A percentile compares a stretch with the other conserved stretches of the same genome.
phyloP scores from a whole-genome alignment of 2,797 vertebrate species.

The Champsocephalus esox region DNA sequence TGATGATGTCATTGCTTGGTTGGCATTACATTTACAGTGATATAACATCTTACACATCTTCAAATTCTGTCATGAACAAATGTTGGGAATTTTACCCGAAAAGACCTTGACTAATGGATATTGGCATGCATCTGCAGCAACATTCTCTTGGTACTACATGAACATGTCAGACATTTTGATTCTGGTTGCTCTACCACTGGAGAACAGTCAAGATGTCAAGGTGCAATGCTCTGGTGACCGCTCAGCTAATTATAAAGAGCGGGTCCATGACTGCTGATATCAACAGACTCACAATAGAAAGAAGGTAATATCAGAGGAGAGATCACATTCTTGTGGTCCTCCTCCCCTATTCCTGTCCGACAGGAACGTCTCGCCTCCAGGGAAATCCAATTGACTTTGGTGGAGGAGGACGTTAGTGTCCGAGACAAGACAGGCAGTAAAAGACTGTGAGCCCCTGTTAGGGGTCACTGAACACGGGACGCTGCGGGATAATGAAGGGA shows the following conservation, averaged over 20 bases:
- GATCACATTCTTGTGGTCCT: conserved; percentile 17
- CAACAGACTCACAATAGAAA: conserved; percentile 12
- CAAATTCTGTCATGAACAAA: too few species aligned
- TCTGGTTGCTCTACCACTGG: neutral
- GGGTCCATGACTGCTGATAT: conserved; percentile 20
- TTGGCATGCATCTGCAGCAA: too few species aligned
- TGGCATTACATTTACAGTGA: too few species aligned
- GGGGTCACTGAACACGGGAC: conserved; percentile 55
- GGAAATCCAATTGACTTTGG: conserved; percentile 24
- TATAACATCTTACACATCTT: too few species aligned
- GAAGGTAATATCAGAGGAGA: conserved; percentile 20
- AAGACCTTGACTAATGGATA: too few species aligned
- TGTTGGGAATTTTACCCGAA: too few species aligned
- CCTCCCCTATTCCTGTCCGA: conserved; percentile 7
- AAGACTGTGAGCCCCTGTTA: neutral
- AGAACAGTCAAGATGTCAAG: conserved; percentile 10
- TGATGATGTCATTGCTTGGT: neutral
- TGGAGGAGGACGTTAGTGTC: neutral
- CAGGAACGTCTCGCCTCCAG: conserved; percentile 7
- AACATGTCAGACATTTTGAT: too few species aligned
- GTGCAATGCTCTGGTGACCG: conserved; percentile 15
- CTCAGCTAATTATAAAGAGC: conserved; percentile 11
- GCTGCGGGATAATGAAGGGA: conserved; percentile 73
- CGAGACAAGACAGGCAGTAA: neutral
- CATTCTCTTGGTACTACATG: too few species aligned